phyloP scores from a whole-genome alignment of 2,888 invertebrate genomes.

The Sycophila texana region DNA sequence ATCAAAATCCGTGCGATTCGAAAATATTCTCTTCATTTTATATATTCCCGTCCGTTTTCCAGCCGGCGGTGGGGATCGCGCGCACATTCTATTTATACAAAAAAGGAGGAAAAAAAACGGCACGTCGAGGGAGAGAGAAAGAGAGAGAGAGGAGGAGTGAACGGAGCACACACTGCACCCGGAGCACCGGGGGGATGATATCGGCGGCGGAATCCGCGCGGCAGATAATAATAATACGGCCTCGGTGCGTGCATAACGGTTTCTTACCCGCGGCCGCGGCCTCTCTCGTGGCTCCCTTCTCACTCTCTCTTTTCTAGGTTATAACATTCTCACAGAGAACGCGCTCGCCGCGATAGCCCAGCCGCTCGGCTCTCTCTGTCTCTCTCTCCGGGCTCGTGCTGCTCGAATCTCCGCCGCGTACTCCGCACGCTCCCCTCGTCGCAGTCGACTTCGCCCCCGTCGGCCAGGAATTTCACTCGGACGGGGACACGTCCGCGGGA shows the following conservation, averaged over 20 bases:
- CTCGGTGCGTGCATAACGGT: slow-evolving; percentile 39
- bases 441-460: too few species aligned
- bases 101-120: too few species aligned
- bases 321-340: slow-evolving; percentile 57
- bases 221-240: neutral
- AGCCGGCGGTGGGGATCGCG: slow-evolving; percentile 2
- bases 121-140: neutral
- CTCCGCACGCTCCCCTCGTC: too few species aligned
- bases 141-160: slow-evolving; percentile 13
- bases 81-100: too few species aligned
- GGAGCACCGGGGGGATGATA: too few species aligned
- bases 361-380: neutral
- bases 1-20: slow-evolving; percentile 66
- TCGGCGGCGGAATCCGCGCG: too few species aligned
- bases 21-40: slow-evolving; percentile 72
- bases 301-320: slow-evolving; percentile 60
- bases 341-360: neutral
- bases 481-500: too few species aligned
- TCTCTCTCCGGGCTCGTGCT: neutral
- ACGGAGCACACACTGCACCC: slow-evolving; percentile 15
- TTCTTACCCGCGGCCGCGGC: slow-evolving; percentile 28
- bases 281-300: slow-evolving; percentile 11
- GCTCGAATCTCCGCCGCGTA: too few species aligned
- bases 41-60: slow-evolving; percentile 61
- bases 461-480: too few species aligned